Evolutionary conservation across 2,888 invertebrate species (phyloP), one percentile per base, ranked within the genome.

Genomic region (Bellardia bayeri): DNA sequence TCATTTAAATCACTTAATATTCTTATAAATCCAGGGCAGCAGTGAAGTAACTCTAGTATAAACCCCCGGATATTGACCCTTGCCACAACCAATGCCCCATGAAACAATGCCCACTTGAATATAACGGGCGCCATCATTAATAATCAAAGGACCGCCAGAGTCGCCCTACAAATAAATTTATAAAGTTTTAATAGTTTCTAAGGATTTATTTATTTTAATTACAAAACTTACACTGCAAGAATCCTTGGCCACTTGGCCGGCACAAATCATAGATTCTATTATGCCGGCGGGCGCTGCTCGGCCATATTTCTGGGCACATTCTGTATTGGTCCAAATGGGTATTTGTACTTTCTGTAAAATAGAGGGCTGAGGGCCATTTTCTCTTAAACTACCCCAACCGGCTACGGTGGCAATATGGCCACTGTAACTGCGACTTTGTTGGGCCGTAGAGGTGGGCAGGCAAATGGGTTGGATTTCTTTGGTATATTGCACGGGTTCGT

Each of bases 31-130:
- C 98, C 98, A 98, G 37, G 97, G 96, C 90, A 97, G 93, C 94
- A 97, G 97, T 90, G 96, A 95, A 68, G 97, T 96, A 85, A 98
- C 96, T 90, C 98, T 95, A 0, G 98, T 97, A 93, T 98, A 98
- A 3, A 98, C 98, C 16, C 98, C 98, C 0, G 98, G 98, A 94
- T 97, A 98, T 91, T 97, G 97, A 30, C 97, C 97, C 94, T 98
- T 97, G 81, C 98, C 98, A 92, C 98, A 98, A 54, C 97, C 98
- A 90, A 98, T 98, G 88, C 98, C 98, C 97, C 98, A 98, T 14
- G 97, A 97, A 30, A 98, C 98, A 71, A 98, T 96, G 76, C 98
- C 98, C 23, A 97, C 96, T 94, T 98, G 98, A 0, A 95, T 96
- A 96, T 97, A 97, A 85, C 95, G 95, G 6, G 96, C 96, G 51